These are phyloP conservation scores for Myrmecophaga tridactyla DNA, from an alignment of 2,113 vertebrate species.

Conservation along the genomic window DNA sequence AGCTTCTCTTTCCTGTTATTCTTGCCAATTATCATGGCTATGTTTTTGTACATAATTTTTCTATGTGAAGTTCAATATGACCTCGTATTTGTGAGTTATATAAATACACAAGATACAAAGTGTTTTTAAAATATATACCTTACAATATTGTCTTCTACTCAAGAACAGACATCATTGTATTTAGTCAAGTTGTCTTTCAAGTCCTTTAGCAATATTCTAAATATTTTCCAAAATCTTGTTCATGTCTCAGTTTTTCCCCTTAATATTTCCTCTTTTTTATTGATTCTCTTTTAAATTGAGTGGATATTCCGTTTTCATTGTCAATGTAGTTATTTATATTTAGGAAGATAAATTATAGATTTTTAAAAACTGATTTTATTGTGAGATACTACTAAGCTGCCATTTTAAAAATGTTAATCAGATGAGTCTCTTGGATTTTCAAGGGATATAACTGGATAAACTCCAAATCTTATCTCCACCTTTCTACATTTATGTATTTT, in stretches of 20 bases:
- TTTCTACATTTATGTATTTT: background rate
- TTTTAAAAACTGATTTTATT: conserved; percentile 32
- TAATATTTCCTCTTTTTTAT: background rate
- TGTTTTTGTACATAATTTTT: background rate
- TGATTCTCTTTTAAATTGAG: background rate
- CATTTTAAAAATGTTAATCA: background rate
- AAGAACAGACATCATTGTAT: background rate
- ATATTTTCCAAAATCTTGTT: background rate
- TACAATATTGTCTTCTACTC: background rate
- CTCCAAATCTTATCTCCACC: background rate
- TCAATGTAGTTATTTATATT: background rate
- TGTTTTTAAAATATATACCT: no score
- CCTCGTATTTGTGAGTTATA: background rate
- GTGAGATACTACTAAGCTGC: background rate
- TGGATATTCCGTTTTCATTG: background rate
- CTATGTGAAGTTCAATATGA: background rate
- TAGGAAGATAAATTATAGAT: background rate
- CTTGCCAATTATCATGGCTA: background rate
- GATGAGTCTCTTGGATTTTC: background rate
- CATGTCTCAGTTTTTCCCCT: background rate
- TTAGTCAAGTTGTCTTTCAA: background rate
- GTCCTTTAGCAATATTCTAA: background rate
- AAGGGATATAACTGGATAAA: background rate
- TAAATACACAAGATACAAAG: no score
- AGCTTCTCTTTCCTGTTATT: background rate